Evolutionary conservation across 2,888 invertebrate genomes (phyloP).

Genomic region (Pharmacophagus antenor): DNA sequence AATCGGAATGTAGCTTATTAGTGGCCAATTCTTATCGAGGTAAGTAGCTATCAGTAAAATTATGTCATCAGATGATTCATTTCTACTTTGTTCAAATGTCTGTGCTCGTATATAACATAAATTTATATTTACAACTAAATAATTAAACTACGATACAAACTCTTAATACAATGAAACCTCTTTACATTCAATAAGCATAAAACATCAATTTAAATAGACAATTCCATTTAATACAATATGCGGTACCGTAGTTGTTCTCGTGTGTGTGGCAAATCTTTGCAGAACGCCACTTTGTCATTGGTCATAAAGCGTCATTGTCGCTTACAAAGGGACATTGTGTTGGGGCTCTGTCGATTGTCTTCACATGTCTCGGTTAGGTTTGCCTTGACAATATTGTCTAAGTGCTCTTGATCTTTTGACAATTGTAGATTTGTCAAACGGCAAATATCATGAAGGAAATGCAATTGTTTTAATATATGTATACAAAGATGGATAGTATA

Average conservation of each 20-base stretch:
- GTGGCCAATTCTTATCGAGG: too few species aligned
- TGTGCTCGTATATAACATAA: too few species aligned
- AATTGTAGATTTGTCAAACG: conserved; percentile 32
- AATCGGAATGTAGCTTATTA: too few species aligned
- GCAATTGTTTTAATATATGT: too few species aligned
- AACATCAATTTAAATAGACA: conserved; percentile 51
- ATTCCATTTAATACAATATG: conserved; percentile 49
- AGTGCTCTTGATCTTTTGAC: conserved; percentile 37
- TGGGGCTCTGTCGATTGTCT: conserved; percentile 67
- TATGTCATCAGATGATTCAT: too few species aligned
- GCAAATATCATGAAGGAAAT: not conserved
- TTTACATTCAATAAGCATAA: conserved; percentile 50
- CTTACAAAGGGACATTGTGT: conserved; percentile 64
- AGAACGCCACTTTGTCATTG: conserved; percentile 65
- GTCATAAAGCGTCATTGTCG: conserved; percentile 66
- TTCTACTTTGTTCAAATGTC: too few species aligned
- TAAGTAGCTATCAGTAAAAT: too few species aligned
- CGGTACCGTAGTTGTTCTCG: conserved; percentile 39
- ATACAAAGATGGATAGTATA: too few species aligned
- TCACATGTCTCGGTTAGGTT: conserved; percentile 24
- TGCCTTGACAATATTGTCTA: conserved; percentile 44
- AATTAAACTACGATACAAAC: not conserved
- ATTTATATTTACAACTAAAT: too few species aligned
- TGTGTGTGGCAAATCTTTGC: conserved; percentile 70
- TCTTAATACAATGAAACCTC: conserved; percentile 44